Evolutionary conservation across 2,113 vertebrate species (phyloP).

Genomic region (Rhinolophus sinicus): DNA sequence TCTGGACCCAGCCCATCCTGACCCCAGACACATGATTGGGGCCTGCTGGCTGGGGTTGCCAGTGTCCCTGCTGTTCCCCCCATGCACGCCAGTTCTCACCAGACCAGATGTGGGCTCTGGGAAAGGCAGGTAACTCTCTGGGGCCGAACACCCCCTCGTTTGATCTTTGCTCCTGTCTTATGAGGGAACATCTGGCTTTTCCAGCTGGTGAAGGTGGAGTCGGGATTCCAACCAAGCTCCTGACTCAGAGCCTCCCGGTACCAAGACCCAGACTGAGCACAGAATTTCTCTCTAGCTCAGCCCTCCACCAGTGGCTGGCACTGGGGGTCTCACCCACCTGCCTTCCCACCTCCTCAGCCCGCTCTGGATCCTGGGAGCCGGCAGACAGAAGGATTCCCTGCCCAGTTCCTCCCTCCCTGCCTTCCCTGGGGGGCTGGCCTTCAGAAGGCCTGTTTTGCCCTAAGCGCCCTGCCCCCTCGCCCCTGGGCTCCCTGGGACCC

Average conservation of each 20-base stretch:
- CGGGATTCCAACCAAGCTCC: neutral
- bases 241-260: accelerated
- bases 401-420: neutral
- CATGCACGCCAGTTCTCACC: neutral
- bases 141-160: neutral
- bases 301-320: accelerated
- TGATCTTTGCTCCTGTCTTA: no score
- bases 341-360: no score
- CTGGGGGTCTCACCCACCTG: neutral
- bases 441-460: neutral
- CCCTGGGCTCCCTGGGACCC: neutral
- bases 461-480: neutral
- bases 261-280: accelerated
- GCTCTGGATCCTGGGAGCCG: neutral
- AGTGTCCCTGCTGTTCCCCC: accelerated
- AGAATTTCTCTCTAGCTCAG: neutral
- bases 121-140: neutral
- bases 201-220: neutral
- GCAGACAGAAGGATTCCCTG: accelerated
- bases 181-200: neutral
- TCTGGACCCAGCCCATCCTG: neutral
- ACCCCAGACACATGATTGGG: neutral
- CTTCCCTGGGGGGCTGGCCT: neutral
- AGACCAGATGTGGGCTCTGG: neutral
- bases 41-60: neutral